Conservation (phyloP, 2,888 invertebrate species). For the Bibio marci region DNA sequence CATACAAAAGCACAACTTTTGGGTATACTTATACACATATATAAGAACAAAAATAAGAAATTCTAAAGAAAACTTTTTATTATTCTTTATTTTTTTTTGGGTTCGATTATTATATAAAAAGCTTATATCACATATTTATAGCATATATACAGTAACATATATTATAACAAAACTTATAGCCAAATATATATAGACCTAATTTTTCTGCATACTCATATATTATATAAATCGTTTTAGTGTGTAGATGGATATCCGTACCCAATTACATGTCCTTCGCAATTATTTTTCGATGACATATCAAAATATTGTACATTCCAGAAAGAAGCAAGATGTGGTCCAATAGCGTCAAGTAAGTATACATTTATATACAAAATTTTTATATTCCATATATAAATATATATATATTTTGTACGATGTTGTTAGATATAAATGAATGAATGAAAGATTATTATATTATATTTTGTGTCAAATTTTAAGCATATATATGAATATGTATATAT, state of each 20-base stretch:
- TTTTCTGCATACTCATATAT: background rate
- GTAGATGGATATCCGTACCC: conserved; percentile 77
- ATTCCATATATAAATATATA: background rate
- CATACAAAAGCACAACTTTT: too few species aligned
- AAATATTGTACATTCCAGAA: conserved; percentile 81
- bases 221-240: conserved; percentile 42
- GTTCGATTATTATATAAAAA: background rate
- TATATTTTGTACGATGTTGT: too few species aligned
- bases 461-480: too few species aligned
- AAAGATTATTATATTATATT: too few species aligned
- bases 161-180: background rate
- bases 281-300: conserved; percentile 78
- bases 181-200: background rate
- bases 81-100: too few species aligned
- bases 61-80: too few species aligned
- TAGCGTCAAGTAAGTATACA: conserved; percentile 59
- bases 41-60: too few species aligned
- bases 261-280: conserved; percentile 75
- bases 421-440: too few species aligned
- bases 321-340: conserved; percentile 80
- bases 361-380: background rate
- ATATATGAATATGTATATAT: too few species aligned
- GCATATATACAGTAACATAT: background rate
- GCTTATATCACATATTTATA: background rate
- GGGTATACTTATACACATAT: too few species aligned